Base-by-base conservation (phyloP, 2,113 vertebrate genomes). In the Oryzias melastigma region DNA sequence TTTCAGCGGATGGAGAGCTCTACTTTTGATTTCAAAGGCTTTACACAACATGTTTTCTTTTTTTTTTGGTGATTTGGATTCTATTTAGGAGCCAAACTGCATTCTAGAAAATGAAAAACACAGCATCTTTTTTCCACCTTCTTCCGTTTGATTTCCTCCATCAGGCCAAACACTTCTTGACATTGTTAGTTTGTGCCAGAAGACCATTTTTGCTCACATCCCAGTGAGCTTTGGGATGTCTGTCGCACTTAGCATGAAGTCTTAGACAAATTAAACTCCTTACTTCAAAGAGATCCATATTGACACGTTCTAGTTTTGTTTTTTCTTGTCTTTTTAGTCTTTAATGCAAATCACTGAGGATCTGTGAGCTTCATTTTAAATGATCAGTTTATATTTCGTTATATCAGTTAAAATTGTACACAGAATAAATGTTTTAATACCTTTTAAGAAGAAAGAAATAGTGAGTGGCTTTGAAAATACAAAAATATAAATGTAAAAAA, bases 171-270 rank as follows among this genome's bases (percentile, higher is more conserved):
- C 58, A 15, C 45, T 66, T 18, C 22, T 41, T 55, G 40, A 43
- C 47, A n/a, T n/a, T 68, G 27, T 3, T 22, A 22, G 22, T 14
- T 4, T 24, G 41, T 81, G 68, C 82, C 71, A 73, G 52, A 80
- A 64, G 49, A 76, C 58, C 24, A n/a, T 70, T 78, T 78, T 57
- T 44, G 41, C 75, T 75, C 19, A 2, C 52, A 70, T 64, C 46
- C 7, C 27, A 7, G 29, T 29, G 52, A 58, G 73, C 78, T 65
- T 52, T 52, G 5, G 73, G 68, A 40, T 44, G 62, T 82, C 51
- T 68, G 8, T 58, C 29, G 56, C 52, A 43, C 54, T 42, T 43
- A 45, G 57, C 66, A 65, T 68, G n/a, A 43, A 18, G 10, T 52
- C 56, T 58, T 24, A 76, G 47, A 68, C 53, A 4, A 48, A 44